Evolutionary conservation across 1,140 invertebrate genomes (phyloP), one percentile per base, ranked within the genome.

Genomic region (Papilio dardanus): DNA sequence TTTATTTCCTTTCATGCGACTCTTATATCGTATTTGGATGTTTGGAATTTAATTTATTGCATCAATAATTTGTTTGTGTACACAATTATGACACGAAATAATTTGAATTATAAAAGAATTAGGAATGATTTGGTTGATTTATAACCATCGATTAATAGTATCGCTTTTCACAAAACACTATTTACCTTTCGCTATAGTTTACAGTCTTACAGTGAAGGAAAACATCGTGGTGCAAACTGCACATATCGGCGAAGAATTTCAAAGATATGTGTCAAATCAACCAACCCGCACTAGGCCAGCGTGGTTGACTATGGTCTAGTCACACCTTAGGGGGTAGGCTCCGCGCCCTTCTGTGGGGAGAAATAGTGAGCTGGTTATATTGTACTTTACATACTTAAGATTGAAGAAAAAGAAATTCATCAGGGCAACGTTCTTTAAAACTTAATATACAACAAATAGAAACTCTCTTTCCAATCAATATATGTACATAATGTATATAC

Each of bases 41-140:
- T 0, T 4, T 28, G 67, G 12, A 35, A 35, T 37, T 37, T 24
- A 69, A 37, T 40, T 69, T 69, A 69, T 40, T 4, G n/a, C n/a
- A 69, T 8, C 67, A 21, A 69, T 69, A 69, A 69, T 21, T 35
- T 66, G n/a, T 66, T 66, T 66, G 30, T 66, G n/a, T n/a, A n/a
- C 3, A 62, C 24, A 28, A 28, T 24, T 28, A 12, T 16, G 10
- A 3, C 10, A 58, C 21, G 50, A 28, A 58, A 14, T 24, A 19
- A 0, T 62, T 30, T 10, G 24, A 62, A 14, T 21, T 54, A 30
- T 16, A 10, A 14, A 28, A 12, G 21, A 62, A 12, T 14, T 24
- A 12, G 14, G 12, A 28, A 28, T 58, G 14, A 24, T 62, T 62
- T 62, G 24, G 54, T 62, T 16, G 3, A 62, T 28, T 28, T 54